Evolutionary conservation across 2,797 vertebrate species (phyloP).

Genomic region (Neostethus bicornis): DNA sequence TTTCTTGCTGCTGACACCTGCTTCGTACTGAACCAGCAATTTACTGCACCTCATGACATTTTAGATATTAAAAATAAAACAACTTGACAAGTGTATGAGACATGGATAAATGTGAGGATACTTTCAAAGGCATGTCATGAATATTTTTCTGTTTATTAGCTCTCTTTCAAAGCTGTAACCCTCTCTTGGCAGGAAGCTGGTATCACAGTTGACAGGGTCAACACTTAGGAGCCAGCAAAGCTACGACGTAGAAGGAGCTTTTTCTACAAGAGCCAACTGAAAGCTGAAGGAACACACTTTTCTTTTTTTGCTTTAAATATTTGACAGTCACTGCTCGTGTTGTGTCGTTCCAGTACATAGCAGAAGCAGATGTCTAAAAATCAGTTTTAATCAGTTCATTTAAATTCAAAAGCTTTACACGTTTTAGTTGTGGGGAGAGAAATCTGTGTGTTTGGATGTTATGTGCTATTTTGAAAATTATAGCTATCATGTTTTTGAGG

Average conservation of each 20-base stretch:
- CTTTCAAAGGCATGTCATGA: not conserved
- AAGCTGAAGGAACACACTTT: too few relatives aligned
- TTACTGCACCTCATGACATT: constrained; percentile 35
- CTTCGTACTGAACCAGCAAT: constrained; percentile 36
- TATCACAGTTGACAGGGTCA: not conserved
- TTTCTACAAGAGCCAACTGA: too few relatives aligned
- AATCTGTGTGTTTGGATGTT: too few relatives aligned
- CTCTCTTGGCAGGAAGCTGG: not conserved
- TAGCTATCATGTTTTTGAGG: too few relatives aligned
- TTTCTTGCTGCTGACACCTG: constrained; percentile 17
- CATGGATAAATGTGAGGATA: not conserved
- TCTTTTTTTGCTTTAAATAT: too few relatives aligned
- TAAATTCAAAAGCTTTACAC: too few relatives aligned
- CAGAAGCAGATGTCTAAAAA: too few relatives aligned
- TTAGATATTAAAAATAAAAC: constrained; percentile 75
- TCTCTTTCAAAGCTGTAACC: not conserved
- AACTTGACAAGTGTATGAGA: constrained; percentile 2
- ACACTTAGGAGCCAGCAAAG: not conserved
- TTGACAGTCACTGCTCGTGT: too few relatives aligned
- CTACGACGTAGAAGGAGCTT: not conserved
- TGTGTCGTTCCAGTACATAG: too few relatives aligned
- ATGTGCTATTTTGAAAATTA: too few relatives aligned
- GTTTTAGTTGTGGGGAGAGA: too few relatives aligned
- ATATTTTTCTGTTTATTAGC: constrained; percentile 2
- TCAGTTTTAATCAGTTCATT: too few relatives aligned